These are phyloP conservation scores for Kryphioiulus occultus DNA, from an alignment of 2,888 invertebrate species.

Conservation along the genomic window DNA sequence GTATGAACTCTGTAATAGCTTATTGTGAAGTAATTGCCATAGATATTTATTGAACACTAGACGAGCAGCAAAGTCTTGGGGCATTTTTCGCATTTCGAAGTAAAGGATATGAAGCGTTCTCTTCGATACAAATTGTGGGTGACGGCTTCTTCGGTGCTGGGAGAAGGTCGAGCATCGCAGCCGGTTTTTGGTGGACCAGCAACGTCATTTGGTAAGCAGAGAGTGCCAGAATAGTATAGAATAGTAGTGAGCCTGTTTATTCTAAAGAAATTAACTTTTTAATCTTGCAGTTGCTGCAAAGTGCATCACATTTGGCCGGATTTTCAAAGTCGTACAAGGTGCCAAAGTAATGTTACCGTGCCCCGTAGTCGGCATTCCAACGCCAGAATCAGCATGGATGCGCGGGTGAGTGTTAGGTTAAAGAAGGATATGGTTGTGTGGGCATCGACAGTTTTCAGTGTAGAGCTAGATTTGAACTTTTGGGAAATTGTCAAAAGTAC, in stretches of 20 bases:
- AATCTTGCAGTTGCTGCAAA: conserved; percentile 48
- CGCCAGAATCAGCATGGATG: conserved; percentile 43
- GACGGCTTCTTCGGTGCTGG: conserved; percentile 61
- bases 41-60: too few relatives aligned
- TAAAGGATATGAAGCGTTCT: conserved; percentile 58
- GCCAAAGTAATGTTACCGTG: conserved; percentile 47
- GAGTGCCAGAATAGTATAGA: background rate
- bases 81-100: conserved; percentile 56
- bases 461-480: too few relatives aligned
- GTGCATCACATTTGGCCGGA: conserved; percentile 47
- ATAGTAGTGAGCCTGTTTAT: background rate
- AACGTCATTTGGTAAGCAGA: conserved; percentile 42
- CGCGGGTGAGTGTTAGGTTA: conserved; percentile 38
- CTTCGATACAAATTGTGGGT: conserved; percentile 61
- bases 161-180: conserved; percentile 61
- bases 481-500: too few relatives aligned
- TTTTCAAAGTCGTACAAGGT: conserved; percentile 42
- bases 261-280: background rate
- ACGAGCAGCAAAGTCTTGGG: conserved; percentile 50
- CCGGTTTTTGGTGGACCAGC: conserved; percentile 49
- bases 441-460: background rate
- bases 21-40: too few relatives aligned
- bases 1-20: too few relatives aligned
- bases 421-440: background rate
- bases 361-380: conserved; percentile 49